Evolutionary conservation across 2,888 invertebrate genomes (phyloP).

Genomic region (Scaeva pyrastri): DNA sequence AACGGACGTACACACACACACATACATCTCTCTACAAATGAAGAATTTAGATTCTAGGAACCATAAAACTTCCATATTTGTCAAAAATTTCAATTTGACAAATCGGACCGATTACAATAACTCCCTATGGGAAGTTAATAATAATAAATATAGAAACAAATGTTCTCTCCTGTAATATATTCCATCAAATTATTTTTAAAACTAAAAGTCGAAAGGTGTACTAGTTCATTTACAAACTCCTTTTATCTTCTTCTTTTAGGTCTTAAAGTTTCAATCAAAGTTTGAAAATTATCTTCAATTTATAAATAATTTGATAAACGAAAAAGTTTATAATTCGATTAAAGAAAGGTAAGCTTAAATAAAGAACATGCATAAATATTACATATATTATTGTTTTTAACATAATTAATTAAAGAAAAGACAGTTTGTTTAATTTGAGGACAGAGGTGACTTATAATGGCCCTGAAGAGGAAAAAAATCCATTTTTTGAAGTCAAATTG

Average conservation of each 20-base stretch:
- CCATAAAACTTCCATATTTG: too few species aligned
- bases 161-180: too few species aligned
- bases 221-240: not conserved
- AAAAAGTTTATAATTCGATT: slow-evolving; percentile 42
- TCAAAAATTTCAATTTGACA: too few species aligned
- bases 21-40: too few species aligned
- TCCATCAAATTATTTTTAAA: too few species aligned
- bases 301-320: slow-evolving; percentile 44
- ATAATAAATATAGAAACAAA: too few species aligned
- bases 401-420: not conserved
- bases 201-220: too few species aligned
- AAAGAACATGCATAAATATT: too few species aligned
- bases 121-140: too few species aligned
- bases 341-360: slow-evolving; percentile 32
- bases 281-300: slow-evolving; percentile 46
- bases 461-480: slow-evolving; percentile 79
- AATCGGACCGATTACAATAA: too few species aligned
- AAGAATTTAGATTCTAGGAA: too few species aligned
- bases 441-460: slow-evolving; percentile 80
- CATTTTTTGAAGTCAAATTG: slow-evolving; percentile 91
- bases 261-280: not conserved
- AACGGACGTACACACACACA: too few species aligned
- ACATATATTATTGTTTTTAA: not conserved
- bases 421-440: slow-evolving; percentile 81
- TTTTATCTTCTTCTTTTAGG: not conserved